Evolutionary conservation across 2,888 invertebrate species (phyloP), one percentile per base, ranked within the genome.

Genomic region (Tipula confusa): DNA sequence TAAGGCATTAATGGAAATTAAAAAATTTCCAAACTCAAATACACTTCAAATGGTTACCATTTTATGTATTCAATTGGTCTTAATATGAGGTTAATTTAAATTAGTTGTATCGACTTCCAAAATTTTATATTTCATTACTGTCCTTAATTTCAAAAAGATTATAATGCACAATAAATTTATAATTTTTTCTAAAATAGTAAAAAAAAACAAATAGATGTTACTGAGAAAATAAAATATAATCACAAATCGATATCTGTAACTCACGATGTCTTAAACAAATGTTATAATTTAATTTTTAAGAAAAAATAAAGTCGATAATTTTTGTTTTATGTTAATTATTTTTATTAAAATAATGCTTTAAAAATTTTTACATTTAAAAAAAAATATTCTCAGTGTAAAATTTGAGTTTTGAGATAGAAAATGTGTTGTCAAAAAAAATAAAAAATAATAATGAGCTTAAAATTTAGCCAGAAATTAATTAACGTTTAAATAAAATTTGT

Each of bases 371-470:
- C 11, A 64, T 64, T 64, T n/a, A n/a, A n/a, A n/a, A n/a, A 24
- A 64, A 64, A 15, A 15, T 43, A 43, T 9, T 64, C 64, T 24
- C 64, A 64, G 24, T 64, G n/a, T 11, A 64, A 64, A 64, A 64
- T 64, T 64, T 64, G 64, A 64, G 24, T 64, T 64, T 2, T 64
- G 64, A 24, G 24, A 24, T 64, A 64, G 24, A 64, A 64, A 64
- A 64, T 64, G 64, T 64, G 64, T 64, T 64, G 64, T 64, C 64
- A 64, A 64, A 64, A 64, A 64, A 24, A 64, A 64, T 64, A 24
- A 64, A 64, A 64, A 64, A 64, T 64, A 64, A 64, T 64, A 24
- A 64, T 64, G 64, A 64, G 64, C 64, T 64, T 64, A 64, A 64
- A 43, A 2, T 64, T 64, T 64, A 64, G 64, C 64, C 64, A 18